Evolutionary conservation across 2,113 vertebrate species (phyloP).

Genomic region (Rhineura floridana): DNA sequence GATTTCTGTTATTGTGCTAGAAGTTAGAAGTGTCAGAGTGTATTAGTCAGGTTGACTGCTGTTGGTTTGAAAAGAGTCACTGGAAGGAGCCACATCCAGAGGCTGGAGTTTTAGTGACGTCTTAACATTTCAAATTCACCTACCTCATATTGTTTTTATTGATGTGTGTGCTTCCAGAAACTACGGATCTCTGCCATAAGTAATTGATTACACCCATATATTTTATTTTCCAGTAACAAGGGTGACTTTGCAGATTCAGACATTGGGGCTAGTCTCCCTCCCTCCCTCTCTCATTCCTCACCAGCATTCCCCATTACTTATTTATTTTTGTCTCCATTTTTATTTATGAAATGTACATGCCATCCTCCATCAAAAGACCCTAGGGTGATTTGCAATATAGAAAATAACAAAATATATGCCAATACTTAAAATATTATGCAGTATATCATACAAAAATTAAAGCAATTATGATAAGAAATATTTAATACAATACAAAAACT

Average conservation of each 20-base stretch:
- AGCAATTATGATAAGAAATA: no score
- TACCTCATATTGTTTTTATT: neutral
- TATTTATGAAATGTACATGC: no score
- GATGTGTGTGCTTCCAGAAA: constrained; percentile 26
- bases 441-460: no score
- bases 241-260: constrained; percentile 6
- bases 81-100: constrained; percentile 31
- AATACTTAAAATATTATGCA: no score
- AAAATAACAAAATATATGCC: no score
- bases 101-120: neutral
- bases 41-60: neutral
- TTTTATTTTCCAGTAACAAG: constrained; percentile 37
- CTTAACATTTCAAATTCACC: constrained; percentile 4
- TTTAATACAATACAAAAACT: no score
- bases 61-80: neutral
- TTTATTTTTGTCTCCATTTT: no score
- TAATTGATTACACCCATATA: constrained; percentile 32
- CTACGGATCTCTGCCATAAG: constrained; percentile 1
- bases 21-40: constrained; percentile 16
- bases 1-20: constrained; percentile 18
- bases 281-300: neutral
- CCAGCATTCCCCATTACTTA: neutral
- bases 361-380: no score
- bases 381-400: no score
- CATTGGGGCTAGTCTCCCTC: no score